Conservation (phyloP, 2,113 vertebrate species). For the Passer domesticus region DNA sequence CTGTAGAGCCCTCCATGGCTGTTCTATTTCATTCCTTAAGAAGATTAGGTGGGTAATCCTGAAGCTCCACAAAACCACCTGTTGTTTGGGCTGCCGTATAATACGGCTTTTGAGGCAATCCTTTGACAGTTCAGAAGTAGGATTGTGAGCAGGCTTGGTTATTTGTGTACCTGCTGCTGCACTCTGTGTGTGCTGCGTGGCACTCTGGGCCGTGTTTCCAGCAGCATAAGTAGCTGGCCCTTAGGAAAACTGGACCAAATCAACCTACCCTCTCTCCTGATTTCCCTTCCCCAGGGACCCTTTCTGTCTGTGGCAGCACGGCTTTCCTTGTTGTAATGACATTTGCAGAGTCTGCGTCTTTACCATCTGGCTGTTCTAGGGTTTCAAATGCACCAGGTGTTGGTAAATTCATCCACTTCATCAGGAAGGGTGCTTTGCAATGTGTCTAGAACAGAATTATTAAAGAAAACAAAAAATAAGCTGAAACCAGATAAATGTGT, state of each 20-base stretch:
- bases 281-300: accelerated
- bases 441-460: not conserved
- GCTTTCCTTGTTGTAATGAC: not conserved
- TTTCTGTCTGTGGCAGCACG: not conserved
- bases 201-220: not conserved
- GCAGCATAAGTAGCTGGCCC: not conserved
- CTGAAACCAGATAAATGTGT: not conserved
- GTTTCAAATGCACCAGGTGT: not conserved
- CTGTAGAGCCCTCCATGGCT: not conserved
- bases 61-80: conserved; percentile 50
- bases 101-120: conserved; percentile 19
- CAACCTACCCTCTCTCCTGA: not conserved
- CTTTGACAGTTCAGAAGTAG: not conserved
- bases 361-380: not conserved
- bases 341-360: not conserved
- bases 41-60: conserved; percentile 59
- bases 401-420: not conserved
- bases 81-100: conserved; percentile 38
- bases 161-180: not conserved
- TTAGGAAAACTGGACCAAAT: not conserved
- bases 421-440: not conserved
- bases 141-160: not conserved
- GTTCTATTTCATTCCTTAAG: conserved; percentile 55
- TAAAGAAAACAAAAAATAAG: not conserved
- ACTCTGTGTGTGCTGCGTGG: accelerated